Conservation (phyloP, 2,797 vertebrate species). For the Oophaga sylvatica region DNA sequence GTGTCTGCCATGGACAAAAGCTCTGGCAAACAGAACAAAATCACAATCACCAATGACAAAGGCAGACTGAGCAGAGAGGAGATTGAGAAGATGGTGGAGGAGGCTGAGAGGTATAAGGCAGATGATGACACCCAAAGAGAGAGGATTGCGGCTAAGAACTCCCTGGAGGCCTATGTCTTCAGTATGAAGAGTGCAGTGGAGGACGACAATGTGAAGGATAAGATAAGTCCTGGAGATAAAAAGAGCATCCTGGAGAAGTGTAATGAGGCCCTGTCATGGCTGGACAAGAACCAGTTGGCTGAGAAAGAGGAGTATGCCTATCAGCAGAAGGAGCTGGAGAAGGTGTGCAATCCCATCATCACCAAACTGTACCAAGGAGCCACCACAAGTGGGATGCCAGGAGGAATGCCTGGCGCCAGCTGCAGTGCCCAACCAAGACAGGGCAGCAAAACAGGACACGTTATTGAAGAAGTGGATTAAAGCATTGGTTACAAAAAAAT, state of each 20-base stretch:
- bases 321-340: slow-evolving; percentile 64
- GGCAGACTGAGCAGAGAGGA: slow-evolving; percentile 72
- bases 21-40: slow-evolving; percentile 69
- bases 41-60: slow-evolving; percentile 61
- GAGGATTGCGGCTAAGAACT: neutral
- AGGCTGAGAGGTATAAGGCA: neutral
- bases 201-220: slow-evolving; percentile 62
- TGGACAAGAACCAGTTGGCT: slow-evolving; percentile 65
- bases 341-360: slow-evolving; percentile 63
- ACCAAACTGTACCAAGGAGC: slow-evolving; percentile 54
- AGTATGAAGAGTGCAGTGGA: slow-evolving; percentile 62
- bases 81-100: slow-evolving; percentile 69
- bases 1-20: slow-evolving; percentile 68
- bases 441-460: slow-evolving; percentile 26
- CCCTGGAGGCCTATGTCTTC: slow-evolving; percentile 69
- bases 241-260: slow-evolving; percentile 65
- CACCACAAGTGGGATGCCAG: neutral
- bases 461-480: slow-evolving; percentile 63
- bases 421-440: slow-evolving; percentile 53
- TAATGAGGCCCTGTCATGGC: slow-evolving; percentile 64
- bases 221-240: slow-evolving; percentile 64
- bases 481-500: too few relatives aligned
- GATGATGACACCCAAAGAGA: slow-evolving; percentile 1
- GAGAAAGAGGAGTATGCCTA: slow-evolving; percentile 65
- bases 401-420: slow-evolving; percentile 27